These are phyloP conservation scores for Geotrypetes seraphini DNA, from an alignment of 2,797 vertebrate species.

Conservation along the genomic window DNA sequence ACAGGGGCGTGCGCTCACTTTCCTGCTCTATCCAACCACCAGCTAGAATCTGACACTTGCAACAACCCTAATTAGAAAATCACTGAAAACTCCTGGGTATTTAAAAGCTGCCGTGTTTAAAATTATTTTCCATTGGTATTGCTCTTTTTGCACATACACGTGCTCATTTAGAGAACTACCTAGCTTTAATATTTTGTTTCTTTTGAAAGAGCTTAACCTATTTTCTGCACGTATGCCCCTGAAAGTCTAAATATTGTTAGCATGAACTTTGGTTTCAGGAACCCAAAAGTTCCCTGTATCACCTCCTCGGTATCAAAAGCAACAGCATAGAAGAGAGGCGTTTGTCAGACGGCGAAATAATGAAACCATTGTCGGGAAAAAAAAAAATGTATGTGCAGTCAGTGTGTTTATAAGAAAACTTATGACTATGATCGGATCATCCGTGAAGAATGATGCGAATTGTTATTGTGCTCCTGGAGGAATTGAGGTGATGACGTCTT, in stretches of 20 bases:
- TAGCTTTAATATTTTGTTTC: too few species aligned
- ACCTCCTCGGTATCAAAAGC: background rate
- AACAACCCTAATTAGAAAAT: slow-evolving; percentile 26
- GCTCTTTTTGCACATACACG: slow-evolving; percentile 16
- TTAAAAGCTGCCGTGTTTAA: slow-evolving; percentile 15
- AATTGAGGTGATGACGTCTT: slow-evolving; percentile 84
- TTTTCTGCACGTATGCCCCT: too few species aligned
- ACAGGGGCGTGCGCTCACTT: background rate
- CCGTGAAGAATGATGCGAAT: slow-evolving; percentile 80
- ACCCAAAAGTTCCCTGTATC: background rate
- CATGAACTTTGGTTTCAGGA: background rate
- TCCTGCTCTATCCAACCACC: slow-evolving; percentile 10
- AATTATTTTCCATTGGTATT: slow-evolving; percentile 22
- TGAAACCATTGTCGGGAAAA: slow-evolving; percentile 33
- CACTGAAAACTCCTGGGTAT: slow-evolving; percentile 22
- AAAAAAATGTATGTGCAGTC: slow-evolving; percentile 31
- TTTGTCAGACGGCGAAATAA: slow-evolving; percentile 39
- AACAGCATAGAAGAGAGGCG: slow-evolving; percentile 19
- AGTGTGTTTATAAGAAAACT: slow-evolving; percentile 61
- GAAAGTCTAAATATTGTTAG: background rate
- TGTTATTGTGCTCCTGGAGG: slow-evolving; percentile 80
- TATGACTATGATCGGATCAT: slow-evolving; percentile 77
- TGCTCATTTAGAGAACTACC: too few species aligned
- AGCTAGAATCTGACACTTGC: slow-evolving; percentile 11
- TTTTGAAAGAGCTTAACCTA: too few species aligned